Percentiles rank a stretch among this genome's conserved stretches.
These are phyloP conservation scores for Onychorhynchus coronatus DNA, from an alignment of 2,113 vertebrate genomes.

Conservation along the genomic window DNA sequence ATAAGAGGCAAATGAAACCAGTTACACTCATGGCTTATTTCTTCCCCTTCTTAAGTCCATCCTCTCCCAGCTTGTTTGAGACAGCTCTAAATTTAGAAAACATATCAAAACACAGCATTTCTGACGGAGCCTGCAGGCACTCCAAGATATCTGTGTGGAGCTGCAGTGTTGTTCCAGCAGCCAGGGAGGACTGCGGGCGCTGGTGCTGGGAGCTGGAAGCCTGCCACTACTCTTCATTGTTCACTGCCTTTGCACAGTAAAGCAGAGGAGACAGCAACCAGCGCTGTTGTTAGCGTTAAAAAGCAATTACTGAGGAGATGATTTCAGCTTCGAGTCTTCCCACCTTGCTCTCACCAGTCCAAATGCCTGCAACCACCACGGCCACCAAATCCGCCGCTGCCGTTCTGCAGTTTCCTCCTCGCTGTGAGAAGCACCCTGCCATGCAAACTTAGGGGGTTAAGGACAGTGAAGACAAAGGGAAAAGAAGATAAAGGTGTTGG, in stretches of 20 bases:
- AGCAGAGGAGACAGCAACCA: neutral
- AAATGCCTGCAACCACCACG: accelerated
- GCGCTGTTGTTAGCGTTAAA: neutral
- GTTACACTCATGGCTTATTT: neutral
- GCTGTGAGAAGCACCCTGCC: accelerated
- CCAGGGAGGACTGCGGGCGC: neutral
- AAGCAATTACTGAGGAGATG: neutral
- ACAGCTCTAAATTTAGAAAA: neutral
- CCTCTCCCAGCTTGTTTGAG: neutral
- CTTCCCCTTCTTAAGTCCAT: neutral
- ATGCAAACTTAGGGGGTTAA: neutral
- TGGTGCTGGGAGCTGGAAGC: neutral
- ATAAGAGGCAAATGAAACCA: neutral
- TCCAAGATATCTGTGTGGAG: neutral
- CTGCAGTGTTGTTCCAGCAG: neutral
- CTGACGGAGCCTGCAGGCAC: neutral
- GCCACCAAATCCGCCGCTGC: neutral
- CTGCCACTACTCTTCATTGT: neutral
- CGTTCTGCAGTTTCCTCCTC: neutral
- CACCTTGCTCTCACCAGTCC: neutral
- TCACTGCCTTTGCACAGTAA: neutral
- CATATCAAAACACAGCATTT: neutral
- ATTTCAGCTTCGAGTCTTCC: neutral
- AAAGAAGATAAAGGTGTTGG: neutral
- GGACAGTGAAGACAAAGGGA: neutral